Evolutionary conservation across 1,140 invertebrate genomes (phyloP), one percentile per base, ranked within the genome.

Genomic region (Luehdorfia chinensis): DNA sequence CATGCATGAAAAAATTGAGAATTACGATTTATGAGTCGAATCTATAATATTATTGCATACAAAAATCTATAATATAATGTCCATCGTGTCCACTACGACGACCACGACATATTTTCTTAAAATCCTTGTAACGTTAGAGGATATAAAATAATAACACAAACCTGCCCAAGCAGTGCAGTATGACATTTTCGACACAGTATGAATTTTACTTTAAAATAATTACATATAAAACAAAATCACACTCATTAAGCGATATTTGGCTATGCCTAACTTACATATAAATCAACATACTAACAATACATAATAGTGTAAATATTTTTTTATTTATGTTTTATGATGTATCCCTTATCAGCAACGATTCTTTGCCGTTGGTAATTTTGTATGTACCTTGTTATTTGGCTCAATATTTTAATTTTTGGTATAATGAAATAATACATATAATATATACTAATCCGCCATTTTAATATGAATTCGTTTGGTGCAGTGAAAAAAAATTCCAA

Each of bases 31-130:
- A 52, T 41, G 45, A 48, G 52, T 52, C 50, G 47, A 56, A 45
- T 33, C 36, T 61, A 53, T 59, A 15, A 46, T 50, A 59, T 60
- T 53, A 59, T 62, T 60, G 64, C 64, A 57, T 71, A 71, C 57
- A 71, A 71, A 71, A 71, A 47, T 55, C 34, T 46, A 18, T 50
- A 55, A 50, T 49, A 55, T 48, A 44, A 41, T 47, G 28, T 52
- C 43, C 19, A 6, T 3, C 19, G 19, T 6, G 6, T 21, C 19
- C 19, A 21, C 2, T 21, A 21, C 19, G 6, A 21, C 19, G 19
- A 21, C 19, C 2, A 3, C 6, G 6, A 21, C 19, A 21, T 6
- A 21, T 6, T 21, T 21, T 2, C 2, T 21, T 21, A 21, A 21
- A 21, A n/a, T n/a, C n/a, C n/a, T n/a, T n/a, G n/a, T n/a, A n/a